These are phyloP conservation scores for Drosophila truncata DNA, from an alignment of 1,140 invertebrate species.

Conservation along the genomic window DNA sequence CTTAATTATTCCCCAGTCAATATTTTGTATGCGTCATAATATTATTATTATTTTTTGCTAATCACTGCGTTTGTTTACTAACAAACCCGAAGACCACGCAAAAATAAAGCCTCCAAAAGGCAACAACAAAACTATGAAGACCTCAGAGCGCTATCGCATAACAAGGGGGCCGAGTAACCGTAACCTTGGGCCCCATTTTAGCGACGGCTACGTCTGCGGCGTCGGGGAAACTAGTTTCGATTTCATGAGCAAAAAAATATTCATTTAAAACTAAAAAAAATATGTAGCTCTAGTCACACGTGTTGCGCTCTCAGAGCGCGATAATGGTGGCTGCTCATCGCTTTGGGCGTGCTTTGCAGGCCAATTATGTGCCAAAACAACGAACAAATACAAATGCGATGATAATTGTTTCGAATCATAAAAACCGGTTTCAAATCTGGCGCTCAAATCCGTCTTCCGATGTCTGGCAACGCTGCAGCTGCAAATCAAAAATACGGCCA, in stretches of 20 bases:
- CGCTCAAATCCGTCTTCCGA: not conserved
- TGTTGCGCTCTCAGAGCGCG: constrained; percentile 32
- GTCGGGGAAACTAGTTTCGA: constrained; percentile 64
- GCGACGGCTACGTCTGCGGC: constrained; percentile 54
- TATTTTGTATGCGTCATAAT: constrained; percentile 3
- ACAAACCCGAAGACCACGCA: constrained; percentile 34
- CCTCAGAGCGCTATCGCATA: constrained; percentile 57
- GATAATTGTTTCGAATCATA: not conserved
- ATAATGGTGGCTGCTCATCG: constrained; percentile 12
- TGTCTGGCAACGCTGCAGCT: constrained; percentile 7
- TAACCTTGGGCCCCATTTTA: constrained; percentile 63
- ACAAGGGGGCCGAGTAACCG: constrained; percentile 40
- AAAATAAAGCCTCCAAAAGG: constrained; percentile 33
- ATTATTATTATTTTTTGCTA: constrained; percentile 13
- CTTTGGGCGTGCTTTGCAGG: constrained; percentile 14
- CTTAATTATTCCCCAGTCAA: no score
- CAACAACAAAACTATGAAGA: constrained; percentile 49
- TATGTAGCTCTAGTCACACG: constrained; percentile 18
- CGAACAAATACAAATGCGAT: not conserved
- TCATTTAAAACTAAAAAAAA: constrained; percentile 11
- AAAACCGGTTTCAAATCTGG: constrained; percentile 31
- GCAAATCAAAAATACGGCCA: constrained; percentile 14
- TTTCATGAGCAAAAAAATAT: constrained; percentile 30
- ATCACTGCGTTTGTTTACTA: constrained; percentile 51
- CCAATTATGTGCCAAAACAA: constrained; percentile 33